Conservation (phyloP, 92 coral and sea anemone genomes). For the Zoanthus sociatus region DNA sequence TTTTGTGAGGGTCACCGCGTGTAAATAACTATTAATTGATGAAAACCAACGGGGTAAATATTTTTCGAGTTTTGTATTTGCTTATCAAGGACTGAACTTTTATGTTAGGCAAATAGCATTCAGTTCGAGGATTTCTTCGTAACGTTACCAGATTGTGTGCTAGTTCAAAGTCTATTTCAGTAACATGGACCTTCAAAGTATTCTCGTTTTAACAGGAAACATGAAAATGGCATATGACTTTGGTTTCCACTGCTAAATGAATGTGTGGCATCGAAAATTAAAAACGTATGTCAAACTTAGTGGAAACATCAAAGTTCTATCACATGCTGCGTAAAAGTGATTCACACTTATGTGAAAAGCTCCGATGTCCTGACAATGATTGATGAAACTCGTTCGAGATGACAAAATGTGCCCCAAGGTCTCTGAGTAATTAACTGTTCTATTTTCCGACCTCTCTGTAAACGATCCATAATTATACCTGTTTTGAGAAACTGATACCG, state of each 20-base stretch:
- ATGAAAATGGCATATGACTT: slow-evolving; percentile 59
- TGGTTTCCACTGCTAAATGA: slow-evolving; percentile 27
- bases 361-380: slow-evolving; percentile 39
- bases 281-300: slow-evolving; percentile 37
- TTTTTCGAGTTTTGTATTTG: slow-evolving; percentile 23
- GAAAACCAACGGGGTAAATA: slow-evolving; percentile 50
- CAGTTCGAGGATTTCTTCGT: neutral
- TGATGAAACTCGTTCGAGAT: slow-evolving; percentile 46
- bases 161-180: neutral
- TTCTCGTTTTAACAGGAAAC: slow-evolving; percentile 32
- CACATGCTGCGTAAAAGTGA: slow-evolving; percentile 44
- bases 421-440: slow-evolving; percentile 30
- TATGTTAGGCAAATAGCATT: neutral
- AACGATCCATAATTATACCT: slow-evolving; percentile 38
- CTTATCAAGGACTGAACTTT: neutral
- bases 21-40: slow-evolving; percentile 38
- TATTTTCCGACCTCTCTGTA: slow-evolving; percentile 44
- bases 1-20: slow-evolving; percentile 30
- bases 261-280: slow-evolving; percentile 41
- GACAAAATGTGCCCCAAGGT: slow-evolving; percentile 48
- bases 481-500: slow-evolving; percentile 42
- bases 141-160: neutral
- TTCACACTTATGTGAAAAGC: slow-evolving; percentile 28
- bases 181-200: slow-evolving; percentile 50
- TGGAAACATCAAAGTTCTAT: slow-evolving; percentile 29